Evolutionary conservation across 1,140 invertebrate genomes (phyloP), one percentile per base, ranked within the genome.

Genomic region (Pygmarrhopalites habei): DNA sequence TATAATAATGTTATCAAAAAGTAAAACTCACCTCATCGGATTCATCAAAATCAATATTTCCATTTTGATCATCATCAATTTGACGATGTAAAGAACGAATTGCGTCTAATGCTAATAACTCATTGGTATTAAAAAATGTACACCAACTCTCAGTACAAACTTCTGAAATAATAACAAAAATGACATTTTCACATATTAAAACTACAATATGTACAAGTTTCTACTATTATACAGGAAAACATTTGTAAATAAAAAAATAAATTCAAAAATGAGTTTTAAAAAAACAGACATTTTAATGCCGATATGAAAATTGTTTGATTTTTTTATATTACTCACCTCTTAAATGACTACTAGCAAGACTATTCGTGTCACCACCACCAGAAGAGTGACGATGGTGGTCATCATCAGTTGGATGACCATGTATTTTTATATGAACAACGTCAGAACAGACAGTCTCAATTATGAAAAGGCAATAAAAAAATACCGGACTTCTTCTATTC

Each of bases 31-130:
- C 92, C 81, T 95, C 93, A 79, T 94, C 90, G 64, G 92, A 94
- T 82, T 96, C 92, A 62, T 88, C 86, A 44, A 94, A 82, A 78
- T 96, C 92, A 60, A 96, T 88, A 77, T 91, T 91, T 59, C 93
- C 93, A 82, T 95, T 91, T 58, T 87, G 87, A 80, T 96, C 92
- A 74, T 95, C 93, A 75, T 95, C 92, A 56, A 95, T 79, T 75
- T 94, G 88, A 58, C 85, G 81, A 78, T 96, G 93, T 3, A 96
- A 82, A 64, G 84, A 83, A 63, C 83, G 82, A 72, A 96, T 95
- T 30, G 92, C 92, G 74, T 94, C 90, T 73, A 92, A 83, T 32
- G 90, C 90, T 21, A 86, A 78, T 68, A 84, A 83, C 79, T 95
- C 92, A 72, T 85, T 85, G 56, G 83, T 80, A 72, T 81, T 82